phyloP scores from a whole-genome alignment of 2,797 vertebrate genomes.

The Silurus lanzhouensis region DNA sequence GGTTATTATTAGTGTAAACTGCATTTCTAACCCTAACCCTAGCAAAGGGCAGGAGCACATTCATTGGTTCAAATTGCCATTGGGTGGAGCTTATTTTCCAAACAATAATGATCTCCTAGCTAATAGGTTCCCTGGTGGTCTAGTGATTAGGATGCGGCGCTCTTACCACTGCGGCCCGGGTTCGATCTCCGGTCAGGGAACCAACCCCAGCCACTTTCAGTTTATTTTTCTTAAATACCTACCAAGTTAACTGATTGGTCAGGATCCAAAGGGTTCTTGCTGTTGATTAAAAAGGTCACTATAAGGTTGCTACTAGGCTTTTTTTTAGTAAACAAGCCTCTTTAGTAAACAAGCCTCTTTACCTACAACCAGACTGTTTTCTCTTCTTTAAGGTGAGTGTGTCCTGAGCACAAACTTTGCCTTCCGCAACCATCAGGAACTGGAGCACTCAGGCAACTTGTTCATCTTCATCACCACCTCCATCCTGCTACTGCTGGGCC shows the following conservation, averaged over 20 bases:
- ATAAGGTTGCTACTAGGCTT: not conserved
- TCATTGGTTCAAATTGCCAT: not conserved
- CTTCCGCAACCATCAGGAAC: slow-evolving; percentile 61
- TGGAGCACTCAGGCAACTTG: slow-evolving; percentile 66
- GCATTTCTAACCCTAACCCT: too few species aligned
- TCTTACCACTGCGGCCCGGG: too few species aligned
- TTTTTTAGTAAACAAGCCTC: not conserved
- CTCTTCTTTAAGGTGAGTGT: slow-evolving; percentile 78
- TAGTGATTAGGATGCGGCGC: too few species aligned
- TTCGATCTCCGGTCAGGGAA: too few species aligned
- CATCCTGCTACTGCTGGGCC: slow-evolving; percentile 77
- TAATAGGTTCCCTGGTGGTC: not conserved
- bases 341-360: not conserved
- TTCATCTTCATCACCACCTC: slow-evolving; percentile 77
- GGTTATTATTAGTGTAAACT: not conserved
- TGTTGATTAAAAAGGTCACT: not conserved
- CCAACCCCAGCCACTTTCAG: too few species aligned
- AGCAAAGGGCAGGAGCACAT: not conserved
- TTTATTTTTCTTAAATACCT: not conserved
- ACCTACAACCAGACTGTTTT: slow-evolving; percentile 8
- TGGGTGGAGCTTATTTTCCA: not conserved
- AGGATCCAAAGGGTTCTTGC: not conserved
- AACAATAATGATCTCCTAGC: not conserved
- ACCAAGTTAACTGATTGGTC: not conserved
- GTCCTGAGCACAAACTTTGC: slow-evolving; percentile 74